Base-by-base conservation (phyloP, 2,888 invertebrate genomes). In the Hanleya hanleyi region DNA sequence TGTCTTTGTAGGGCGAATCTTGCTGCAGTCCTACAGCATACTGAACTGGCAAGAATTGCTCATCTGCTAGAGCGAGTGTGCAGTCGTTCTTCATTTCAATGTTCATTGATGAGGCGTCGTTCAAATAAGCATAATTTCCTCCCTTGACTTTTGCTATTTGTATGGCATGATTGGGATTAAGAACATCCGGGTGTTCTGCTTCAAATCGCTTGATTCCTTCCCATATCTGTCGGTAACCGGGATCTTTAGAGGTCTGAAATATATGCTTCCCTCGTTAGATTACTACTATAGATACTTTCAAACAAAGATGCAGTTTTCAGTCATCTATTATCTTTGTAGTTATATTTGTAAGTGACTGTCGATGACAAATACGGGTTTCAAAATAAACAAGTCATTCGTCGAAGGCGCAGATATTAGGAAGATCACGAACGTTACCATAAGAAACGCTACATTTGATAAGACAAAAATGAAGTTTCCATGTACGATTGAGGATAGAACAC, bases 101-200 rank as follows among this genome's bases (percentile, higher is more conserved):
- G 29, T 50, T 18, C n/a, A 75, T 49, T 0, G 73, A 57, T 36
- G 75, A 73, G 18, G 65, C 22, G 51, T 75, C 73, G 26, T 29
- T 62, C 6, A 75, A 66, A 32, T 66, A 67, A n/a, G 70, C 73
- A 51, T 73, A 75, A 37, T 49, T 38, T 12, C 70, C 75, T 1
- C 35, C 33, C 22, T 32, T 18, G 5, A 86, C 81, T 67, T 82
- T 85, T 0, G 64, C 57, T 18, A 83, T 69, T 7, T 86, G 87
- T n/a, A 75, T 77, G 15, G 65, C 38, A 0, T 70, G 29, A 41
- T 77, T 64, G 1, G 62, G 66, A 12, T 75, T 73, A 41, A 86
- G 67, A 7, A 86, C 77, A n/a, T 67, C 51, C 1, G 85, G 81
- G 62, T 86, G 83, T 0, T 77, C 74, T 22, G 71, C 38, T 37